Base-by-base conservation (phyloP, 2,797 vertebrate genomes). In the Philypnodon macrostomus region DNA sequence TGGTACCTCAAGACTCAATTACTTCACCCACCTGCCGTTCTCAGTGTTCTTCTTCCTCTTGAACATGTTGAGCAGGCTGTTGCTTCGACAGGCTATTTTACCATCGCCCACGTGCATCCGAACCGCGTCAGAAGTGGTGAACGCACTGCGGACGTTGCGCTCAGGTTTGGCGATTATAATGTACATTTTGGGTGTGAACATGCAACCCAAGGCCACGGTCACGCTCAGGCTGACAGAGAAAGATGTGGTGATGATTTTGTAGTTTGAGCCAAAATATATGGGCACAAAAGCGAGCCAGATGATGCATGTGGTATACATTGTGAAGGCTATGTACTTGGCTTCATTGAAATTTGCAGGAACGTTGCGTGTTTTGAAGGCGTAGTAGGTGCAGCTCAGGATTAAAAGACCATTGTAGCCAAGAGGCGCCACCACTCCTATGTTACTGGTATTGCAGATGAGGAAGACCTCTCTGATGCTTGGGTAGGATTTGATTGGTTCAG, bases 121-220 rank as follows among this genome's bases (percentile, higher is more conserved):
- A 67, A 98, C 94, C 0, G 94, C 95, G 0, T 98, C 95, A 0
- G 96, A 98, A 30, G 96, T 98, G 85, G 96, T 98, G 87, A 98
- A 98, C 10, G 96, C 96, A 67, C 96, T 98, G 73, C 96, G 95
- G 55, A 98, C 96, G 0, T 98, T 98, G 21, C 96, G 87, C 83
- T 98, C 96, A 0, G 96, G 96, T 56, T 98, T 98, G 73, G 96
- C 95, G 4, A 98, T 91, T 67, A 98, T 98, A 81, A 98, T 97
- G 86, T 98, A 98, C 88, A 98, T 96, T 85, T 98, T 98, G 19
- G 96, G 96, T 0, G 93, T 95, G 87, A 98, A 98, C 96, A 98
- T 98, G 69, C 96, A 98, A 61, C 96, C 93, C 86, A 98, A 71
- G 0, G 96, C 96, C 40, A 98, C 96, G 0, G 96, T 98, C 56